Percentiles rank a stretch among this genome's conserved stretches.
Conservation (phyloP, 2,888 invertebrate genomes). For the Stegophylla sp. region DNA sequence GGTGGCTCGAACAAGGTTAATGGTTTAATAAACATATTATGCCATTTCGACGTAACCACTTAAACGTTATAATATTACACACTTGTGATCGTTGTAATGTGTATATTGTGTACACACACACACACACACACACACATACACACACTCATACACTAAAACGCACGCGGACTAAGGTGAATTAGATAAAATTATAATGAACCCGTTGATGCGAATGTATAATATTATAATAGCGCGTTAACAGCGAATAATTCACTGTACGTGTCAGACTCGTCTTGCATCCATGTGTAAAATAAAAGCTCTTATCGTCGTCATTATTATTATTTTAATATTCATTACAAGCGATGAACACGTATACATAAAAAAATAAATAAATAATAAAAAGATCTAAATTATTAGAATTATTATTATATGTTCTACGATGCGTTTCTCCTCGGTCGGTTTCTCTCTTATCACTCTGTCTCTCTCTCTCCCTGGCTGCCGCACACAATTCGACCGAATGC, state of each 20-base stretch:
- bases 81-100: not conserved
- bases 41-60: not conserved
- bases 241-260: slow-evolving; percentile 1
- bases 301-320: not conserved
- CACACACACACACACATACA: no score
- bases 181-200: slow-evolving; percentile 1
- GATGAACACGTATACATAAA: no score
- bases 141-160: not conserved
- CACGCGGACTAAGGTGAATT: not conserved
- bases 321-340: no score
- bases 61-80: not conserved
- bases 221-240: not conserved
- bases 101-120: not conserved
- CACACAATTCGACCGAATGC: not conserved
- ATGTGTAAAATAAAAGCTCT: not conserved
- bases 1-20: not conserved
- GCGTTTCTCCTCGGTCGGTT: not conserved
- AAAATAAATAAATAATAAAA: not conserved
- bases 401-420: not conserved
- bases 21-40: slow-evolving; percentile 19
- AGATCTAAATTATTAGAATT: not conserved
- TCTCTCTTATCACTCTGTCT: not conserved
- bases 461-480: not conserved
- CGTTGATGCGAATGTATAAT: not conserved
- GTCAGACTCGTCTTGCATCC: not conserved